Conservation (phyloP, 2,113 vertebrate species). For the Microcebus griseorufus region DNA sequence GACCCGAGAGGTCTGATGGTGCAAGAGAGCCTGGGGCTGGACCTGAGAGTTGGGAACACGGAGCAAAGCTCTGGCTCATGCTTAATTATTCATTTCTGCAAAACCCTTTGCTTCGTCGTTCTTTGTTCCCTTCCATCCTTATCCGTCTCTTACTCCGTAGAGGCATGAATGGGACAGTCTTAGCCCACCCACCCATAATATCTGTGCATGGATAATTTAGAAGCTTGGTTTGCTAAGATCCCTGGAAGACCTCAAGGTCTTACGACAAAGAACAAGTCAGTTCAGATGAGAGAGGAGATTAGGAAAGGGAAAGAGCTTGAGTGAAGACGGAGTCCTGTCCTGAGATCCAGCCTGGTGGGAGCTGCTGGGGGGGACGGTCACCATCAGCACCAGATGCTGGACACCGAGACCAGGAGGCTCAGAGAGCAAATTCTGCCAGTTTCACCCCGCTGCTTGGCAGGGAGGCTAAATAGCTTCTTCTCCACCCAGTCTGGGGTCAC, state of each 20-base stretch:
- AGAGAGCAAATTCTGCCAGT: not conserved
- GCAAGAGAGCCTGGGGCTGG: not conserved
- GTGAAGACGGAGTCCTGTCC: not conserved
- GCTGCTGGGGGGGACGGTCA: too few relatives aligned
- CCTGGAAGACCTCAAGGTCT: not conserved
- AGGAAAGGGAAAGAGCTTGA: not conserved
- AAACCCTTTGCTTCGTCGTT: not conserved
- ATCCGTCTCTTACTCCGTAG: not conserved
- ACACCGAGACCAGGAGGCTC: not conserved
- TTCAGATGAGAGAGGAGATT: not conserved
- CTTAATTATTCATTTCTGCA: not conserved
- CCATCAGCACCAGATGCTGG: not conserved
- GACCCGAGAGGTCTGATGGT: not conserved
- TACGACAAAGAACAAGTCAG: not conserved
- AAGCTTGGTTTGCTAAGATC: not conserved
- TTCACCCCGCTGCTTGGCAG: not conserved
- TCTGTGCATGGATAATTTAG: not conserved
- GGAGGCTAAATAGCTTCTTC: not conserved
- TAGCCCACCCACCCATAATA: not conserved
- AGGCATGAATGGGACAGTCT: not conserved
- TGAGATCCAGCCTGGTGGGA: not conserved
- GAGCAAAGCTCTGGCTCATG: not conserved
- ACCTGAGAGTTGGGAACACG: not conserved
- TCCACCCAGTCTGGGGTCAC: not conserved
- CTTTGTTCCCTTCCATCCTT: not conserved